Evolutionary conservation across 2,888 invertebrate species (phyloP).

Genomic region (Mythimna lalbum): DNA sequence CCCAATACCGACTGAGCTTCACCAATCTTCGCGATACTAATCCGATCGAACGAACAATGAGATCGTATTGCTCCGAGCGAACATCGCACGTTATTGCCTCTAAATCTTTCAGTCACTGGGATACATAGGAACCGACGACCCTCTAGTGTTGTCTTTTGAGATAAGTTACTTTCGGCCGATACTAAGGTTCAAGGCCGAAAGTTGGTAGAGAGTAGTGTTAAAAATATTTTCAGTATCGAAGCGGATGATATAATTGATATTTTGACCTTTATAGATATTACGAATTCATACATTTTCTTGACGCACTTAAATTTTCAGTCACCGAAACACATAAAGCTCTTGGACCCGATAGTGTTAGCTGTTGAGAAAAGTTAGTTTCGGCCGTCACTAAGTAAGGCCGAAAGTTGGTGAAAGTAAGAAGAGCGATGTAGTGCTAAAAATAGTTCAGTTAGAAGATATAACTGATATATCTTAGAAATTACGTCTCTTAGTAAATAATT

Average conservation of each 20-base stretch:
- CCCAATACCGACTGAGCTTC: slow-evolving; percentile 65
- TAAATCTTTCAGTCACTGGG: slow-evolving; percentile 85
- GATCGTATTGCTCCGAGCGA: slow-evolving; percentile 81
- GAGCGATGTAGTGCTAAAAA: not conserved
- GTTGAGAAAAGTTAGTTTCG: slow-evolving; percentile 37
- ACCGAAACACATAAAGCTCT: slow-evolving; percentile 68
- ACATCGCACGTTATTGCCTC: slow-evolving; percentile 88
- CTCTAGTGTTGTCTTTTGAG: slow-evolving; percentile 37
- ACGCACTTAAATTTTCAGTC: slow-evolving; percentile 81
- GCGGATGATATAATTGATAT: too few relatives aligned
- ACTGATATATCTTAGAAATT: too few relatives aligned
- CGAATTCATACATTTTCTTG: too few relatives aligned
- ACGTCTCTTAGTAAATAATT: too few relatives aligned
- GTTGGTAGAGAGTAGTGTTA: not conserved
- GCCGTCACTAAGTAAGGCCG: slow-evolving; percentile 46
- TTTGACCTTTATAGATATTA: too few relatives aligned
- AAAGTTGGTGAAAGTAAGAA: slow-evolving; percentile 17
- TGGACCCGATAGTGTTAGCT: slow-evolving; percentile 54
- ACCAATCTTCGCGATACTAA: slow-evolving; percentile 82
- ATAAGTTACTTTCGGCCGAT: slow-evolving; percentile 37
- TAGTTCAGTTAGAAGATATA: not conserved
- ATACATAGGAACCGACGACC: slow-evolving; percentile 68
- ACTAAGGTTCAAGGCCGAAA: slow-evolving; percentile 51
- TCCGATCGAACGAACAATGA: slow-evolving; percentile 87
- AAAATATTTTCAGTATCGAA: not conserved